phyloP scores from a whole-genome alignment of 2,797 vertebrate genomes.

The Pipistrellus nathusii region DNA sequence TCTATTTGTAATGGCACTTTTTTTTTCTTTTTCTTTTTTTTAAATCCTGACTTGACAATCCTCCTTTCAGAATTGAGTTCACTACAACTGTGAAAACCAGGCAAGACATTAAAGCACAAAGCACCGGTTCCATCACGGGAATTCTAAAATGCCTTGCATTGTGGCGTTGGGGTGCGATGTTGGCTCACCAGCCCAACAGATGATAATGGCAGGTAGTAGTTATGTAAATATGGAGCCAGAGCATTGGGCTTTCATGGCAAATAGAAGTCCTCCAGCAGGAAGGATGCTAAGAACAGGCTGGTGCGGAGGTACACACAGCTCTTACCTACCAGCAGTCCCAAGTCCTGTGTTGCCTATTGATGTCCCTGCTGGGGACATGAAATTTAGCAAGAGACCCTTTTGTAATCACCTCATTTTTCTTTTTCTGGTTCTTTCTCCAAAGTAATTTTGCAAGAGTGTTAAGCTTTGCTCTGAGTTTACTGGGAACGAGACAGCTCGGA shows the following conservation, averaged over 20 bases:
- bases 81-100: constrained; percentile 71
- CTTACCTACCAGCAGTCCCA: fast-evolving
- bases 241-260: neutral
- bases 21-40: neutral
- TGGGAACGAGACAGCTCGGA: neutral
- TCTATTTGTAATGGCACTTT: constrained; percentile 82
- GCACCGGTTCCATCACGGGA: constrained; percentile 58
- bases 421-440: neutral
- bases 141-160: constrained; percentile 54
- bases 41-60: constrained; percentile 75
- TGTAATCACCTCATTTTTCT: neutral
- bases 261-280: neutral
- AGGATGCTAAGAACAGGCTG: neutral
- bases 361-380: no score
- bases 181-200: constrained; percentile 18
- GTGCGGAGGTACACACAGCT: fast-evolving
- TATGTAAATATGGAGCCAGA: constrained; percentile 63
- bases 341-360: fast-evolving
- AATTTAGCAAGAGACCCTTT: neutral
- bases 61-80: constrained; percentile 70
- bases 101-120: constrained; percentile 65
- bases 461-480: neutral
- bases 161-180: constrained; percentile 20
- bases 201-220: constrained; percentile 64
- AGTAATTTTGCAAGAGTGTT: neutral